Conservation (phyloP, 2,888 invertebrate genomes). For the Zele albiditarsus region DNA sequence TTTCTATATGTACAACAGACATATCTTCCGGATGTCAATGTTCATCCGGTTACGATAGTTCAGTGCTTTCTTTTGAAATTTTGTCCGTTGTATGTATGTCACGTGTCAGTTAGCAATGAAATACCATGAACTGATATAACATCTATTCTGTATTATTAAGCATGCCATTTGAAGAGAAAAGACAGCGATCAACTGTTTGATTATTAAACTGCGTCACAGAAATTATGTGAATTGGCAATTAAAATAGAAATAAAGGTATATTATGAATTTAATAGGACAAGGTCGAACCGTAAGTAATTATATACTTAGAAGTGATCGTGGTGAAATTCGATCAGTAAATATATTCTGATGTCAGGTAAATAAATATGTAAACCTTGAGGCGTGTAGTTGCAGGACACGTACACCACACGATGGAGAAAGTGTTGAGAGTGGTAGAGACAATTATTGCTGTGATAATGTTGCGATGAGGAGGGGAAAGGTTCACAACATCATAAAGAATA, state of each 20-base stretch:
- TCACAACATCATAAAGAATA: neutral
- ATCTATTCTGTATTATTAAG: neutral
- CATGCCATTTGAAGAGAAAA: neutral
- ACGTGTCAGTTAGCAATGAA: constrained; percentile 13
- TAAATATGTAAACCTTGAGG: constrained; percentile 26
- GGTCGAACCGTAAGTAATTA: constrained; percentile 34
- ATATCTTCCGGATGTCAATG: constrained; percentile 32
- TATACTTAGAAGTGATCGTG: constrained; percentile 37
- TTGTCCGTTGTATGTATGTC: constrained; percentile 14
- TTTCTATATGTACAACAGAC: constrained; percentile 43
- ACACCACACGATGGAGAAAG: constrained; percentile 64
- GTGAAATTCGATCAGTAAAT: constrained; percentile 34
- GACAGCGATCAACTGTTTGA: neutral
- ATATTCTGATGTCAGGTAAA: neutral
- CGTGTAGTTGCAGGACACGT: constrained; percentile 53
- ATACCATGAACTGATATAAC: neutral
- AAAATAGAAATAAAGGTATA: neutral
- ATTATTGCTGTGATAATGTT: neutral
- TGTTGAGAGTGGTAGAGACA: constrained; percentile 41
- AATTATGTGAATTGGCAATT: neutral
- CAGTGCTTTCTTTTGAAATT: constrained; percentile 34
- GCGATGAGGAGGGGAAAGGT: neutral
- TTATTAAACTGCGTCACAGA: neutral
- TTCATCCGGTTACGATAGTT: constrained; percentile 15
- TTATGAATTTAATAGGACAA: constrained; percentile 19